Evolutionary conservation across 2,888 invertebrate species (phyloP).

Genomic region (Congeria kusceri): DNA sequence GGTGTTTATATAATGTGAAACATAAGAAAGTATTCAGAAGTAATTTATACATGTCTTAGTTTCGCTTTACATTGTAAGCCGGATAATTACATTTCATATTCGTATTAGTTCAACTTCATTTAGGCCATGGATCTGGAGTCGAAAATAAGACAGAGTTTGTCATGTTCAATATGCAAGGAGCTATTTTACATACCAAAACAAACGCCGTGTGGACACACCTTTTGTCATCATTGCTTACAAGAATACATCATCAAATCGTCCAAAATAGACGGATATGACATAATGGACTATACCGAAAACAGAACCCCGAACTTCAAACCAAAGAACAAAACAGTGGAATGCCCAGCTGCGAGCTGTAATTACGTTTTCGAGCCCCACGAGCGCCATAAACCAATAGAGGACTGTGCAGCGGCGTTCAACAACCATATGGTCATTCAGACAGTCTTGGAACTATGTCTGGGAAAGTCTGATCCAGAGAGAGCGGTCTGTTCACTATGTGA

Average conservation of each 20-base stretch:
- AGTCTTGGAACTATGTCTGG: background rate
- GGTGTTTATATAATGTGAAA: no score
- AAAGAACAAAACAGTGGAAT: background rate
- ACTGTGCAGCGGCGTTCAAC: background rate
- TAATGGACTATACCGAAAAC: background rate
- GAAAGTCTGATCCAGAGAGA: background rate
- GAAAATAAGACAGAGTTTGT: no score
- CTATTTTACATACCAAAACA: slow-evolving; percentile 6
- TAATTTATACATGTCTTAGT: no score
- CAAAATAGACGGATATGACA: slow-evolving; percentile 1
- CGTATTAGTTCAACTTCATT: no score
- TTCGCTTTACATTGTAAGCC: no score
- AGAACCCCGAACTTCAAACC: background rate
- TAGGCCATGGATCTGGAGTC: no score
- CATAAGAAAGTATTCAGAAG: no score
- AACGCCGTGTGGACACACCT: slow-evolving; percentile 13
- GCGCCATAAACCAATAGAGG: background rate
- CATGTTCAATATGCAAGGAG: slow-evolving; percentile 14
- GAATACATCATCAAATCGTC: no score
- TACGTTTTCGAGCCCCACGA: background rate
- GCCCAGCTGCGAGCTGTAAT: background rate
- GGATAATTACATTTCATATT: no score
- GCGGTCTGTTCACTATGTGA: background rate
- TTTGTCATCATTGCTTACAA: slow-evolving; percentile 15
- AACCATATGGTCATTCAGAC: background rate